Percentiles rank a stretch among this genome's conserved stretches.
phyloP scores from a whole-genome alignment of 2,797 vertebrate genomes.

The Characodon lateralis region DNA sequence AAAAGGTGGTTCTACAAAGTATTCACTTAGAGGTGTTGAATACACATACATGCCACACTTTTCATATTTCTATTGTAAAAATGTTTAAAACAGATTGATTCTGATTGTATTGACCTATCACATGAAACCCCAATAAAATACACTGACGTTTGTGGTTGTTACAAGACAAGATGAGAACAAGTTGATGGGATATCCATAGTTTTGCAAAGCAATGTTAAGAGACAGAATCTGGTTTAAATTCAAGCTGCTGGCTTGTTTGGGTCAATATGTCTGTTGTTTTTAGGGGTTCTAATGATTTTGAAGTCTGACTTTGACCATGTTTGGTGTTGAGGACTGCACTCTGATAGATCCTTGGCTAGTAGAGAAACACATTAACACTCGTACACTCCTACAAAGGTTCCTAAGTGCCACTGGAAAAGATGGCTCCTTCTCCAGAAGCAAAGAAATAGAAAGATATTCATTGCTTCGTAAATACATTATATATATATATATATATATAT shows the following conservation, averaged over 20 bases:
- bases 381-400: background rate
- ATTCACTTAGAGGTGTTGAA: no score
- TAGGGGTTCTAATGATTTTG: background rate
- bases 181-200: background rate
- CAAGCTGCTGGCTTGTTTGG: background rate
- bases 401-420: background rate
- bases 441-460: conserved; percentile 13
- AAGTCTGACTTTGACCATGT: conserved; percentile 1
- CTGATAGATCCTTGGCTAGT: background rate
- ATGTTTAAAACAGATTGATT: background rate
- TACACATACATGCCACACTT: no score
- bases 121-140: background rate
- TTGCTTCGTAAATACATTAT: conserved; percentile 10
- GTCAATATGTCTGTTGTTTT: background rate
- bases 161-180: background rate
- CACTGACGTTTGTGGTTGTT: background rate
- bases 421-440: background rate
- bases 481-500: background rate
- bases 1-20: no score
- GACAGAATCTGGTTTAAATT: background rate
- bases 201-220: background rate
- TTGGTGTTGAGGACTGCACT: conserved; percentile 1
- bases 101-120: background rate
- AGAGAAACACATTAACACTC: background rate
- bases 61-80: background rate